Percentiles rank a stretch among this genome's conserved stretches.
phyloP scores from a whole-genome alignment of 2,797 vertebrate species.

The Vultur gryphus region DNA sequence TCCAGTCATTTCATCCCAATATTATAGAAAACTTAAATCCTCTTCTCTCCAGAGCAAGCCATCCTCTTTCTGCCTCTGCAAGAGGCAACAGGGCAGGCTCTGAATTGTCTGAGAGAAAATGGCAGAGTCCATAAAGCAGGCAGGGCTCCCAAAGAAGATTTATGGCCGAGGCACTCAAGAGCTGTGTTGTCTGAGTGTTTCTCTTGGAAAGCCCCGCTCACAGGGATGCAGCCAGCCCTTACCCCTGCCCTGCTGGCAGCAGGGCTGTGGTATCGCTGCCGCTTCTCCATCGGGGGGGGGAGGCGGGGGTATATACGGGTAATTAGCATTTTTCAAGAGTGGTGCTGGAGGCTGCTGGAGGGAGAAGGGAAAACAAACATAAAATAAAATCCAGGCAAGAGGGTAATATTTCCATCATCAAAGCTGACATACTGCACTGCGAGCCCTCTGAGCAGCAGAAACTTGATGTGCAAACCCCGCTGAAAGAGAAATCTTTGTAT shows the following conservation, averaged over 20 bases:
- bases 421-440: neutral
- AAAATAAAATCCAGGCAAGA: conserved; percentile 11
- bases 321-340: neutral
- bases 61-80: neutral
- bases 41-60: neutral
- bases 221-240: neutral
- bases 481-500: neutral
- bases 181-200: neutral
- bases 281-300: neutral
- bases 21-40: neutral
- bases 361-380: conserved; percentile 28
- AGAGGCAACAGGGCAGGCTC: neutral
- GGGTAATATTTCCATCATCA: conserved; percentile 14
- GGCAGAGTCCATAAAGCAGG: neutral
- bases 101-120: neutral
- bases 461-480: neutral
- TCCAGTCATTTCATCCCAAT: neutral
- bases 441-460: neutral
- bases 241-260: neutral
- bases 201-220: neutral
- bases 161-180: neutral
- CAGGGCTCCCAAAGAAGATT: conserved; percentile 2
- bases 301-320: fast-evolving
- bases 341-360: neutral
- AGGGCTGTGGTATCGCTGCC: fast-evolving